A percentile compares a stretch with the other conserved stretches of the same genome.
These are phyloP conservation scores for Mirza zaza DNA, from an alignment of 2,113 vertebrate genomes.

Conservation along the genomic window DNA sequence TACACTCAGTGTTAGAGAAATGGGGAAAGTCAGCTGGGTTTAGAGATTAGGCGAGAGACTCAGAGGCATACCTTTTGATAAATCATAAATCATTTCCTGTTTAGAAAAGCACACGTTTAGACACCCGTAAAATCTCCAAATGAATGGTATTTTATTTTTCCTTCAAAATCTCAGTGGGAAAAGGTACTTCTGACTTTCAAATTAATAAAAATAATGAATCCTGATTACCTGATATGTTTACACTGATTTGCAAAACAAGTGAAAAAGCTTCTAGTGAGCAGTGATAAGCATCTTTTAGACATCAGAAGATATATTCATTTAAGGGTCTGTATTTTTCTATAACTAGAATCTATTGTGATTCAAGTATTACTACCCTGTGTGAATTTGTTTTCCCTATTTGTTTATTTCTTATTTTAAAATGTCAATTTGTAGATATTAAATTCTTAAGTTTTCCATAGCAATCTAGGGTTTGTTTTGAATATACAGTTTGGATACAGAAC, in stretches of 20 bases:
- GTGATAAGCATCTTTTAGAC: conserved; percentile 31
- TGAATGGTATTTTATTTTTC: conserved; percentile 15
- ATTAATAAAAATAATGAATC: conserved; percentile 53
- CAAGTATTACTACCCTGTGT: conserved; percentile 29
- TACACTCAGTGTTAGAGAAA: conserved; percentile 13
- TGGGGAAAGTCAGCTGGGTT: conserved; percentile 53
- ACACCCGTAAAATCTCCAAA: conserved; percentile 36
- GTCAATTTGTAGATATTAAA: background rate
- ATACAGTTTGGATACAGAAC: background rate
- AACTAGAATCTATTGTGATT: background rate
- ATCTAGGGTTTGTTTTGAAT: background rate
- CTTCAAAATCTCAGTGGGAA: conserved; percentile 28
- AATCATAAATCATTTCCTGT: conserved; percentile 63
- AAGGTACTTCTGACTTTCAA: conserved; percentile 35
- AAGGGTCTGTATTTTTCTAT: background rate
- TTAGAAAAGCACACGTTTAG: conserved; percentile 44
- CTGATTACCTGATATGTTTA: conserved; percentile 56
- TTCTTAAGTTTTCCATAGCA: background rate
- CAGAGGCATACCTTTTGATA: conserved; percentile 34
- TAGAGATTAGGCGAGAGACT: conserved; percentile 59
- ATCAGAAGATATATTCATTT: background rate
- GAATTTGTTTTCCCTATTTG: conserved; percentile 4
- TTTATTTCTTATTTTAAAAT: conserved; percentile 28
- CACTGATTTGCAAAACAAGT: conserved; percentile 29
- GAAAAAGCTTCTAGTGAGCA: background rate